Conservation (phyloP, 2,888 invertebrate genomes). For the Selenia dentaria region DNA sequence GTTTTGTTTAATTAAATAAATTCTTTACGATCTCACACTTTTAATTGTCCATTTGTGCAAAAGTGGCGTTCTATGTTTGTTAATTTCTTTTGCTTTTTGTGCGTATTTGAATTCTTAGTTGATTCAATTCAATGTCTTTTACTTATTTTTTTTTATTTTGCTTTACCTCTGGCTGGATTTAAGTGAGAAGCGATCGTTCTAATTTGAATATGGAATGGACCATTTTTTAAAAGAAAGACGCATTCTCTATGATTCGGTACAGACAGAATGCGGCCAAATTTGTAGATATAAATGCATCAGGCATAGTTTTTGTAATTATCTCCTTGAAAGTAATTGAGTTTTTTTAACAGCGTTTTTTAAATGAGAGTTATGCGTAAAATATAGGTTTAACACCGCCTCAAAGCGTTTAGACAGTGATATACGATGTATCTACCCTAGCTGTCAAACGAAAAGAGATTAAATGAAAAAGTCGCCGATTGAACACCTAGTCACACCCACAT, state of each 20-base stretch:
- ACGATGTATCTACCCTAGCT: constrained; percentile 26
- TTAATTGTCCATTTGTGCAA: constrained; percentile 41
- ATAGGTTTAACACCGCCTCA: no score
- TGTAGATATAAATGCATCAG: no score
- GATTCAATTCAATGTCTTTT: constrained; percentile 16
- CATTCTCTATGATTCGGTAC: constrained; percentile 26
- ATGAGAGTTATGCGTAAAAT: no score
- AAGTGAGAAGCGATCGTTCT: constrained; percentile 60
- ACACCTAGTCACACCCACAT: constrained; percentile 49
- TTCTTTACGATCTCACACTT: constrained; percentile 47
- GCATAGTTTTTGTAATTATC: no score
- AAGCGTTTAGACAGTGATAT: constrained; percentile 20
- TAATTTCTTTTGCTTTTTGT: constrained; percentile 14
- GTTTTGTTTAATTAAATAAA: constrained; percentile 42
- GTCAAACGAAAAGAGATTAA: constrained; percentile 38
- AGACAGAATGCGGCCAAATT: constrained; percentile 22
- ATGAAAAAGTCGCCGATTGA: constrained; percentile 41
- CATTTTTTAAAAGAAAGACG: constrained; percentile 43
- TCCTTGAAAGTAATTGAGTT: no score
- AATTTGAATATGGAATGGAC: constrained; percentile 65
- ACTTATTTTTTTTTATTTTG: constrained; percentile 31
- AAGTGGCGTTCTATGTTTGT: constrained; percentile 20
- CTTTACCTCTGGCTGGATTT: constrained; percentile 32
- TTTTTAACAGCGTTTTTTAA: no score
- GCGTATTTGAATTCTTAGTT: constrained; percentile 13